Conservation (phyloP, 2,888 invertebrate species). For the Agriopis marginaria region DNA sequence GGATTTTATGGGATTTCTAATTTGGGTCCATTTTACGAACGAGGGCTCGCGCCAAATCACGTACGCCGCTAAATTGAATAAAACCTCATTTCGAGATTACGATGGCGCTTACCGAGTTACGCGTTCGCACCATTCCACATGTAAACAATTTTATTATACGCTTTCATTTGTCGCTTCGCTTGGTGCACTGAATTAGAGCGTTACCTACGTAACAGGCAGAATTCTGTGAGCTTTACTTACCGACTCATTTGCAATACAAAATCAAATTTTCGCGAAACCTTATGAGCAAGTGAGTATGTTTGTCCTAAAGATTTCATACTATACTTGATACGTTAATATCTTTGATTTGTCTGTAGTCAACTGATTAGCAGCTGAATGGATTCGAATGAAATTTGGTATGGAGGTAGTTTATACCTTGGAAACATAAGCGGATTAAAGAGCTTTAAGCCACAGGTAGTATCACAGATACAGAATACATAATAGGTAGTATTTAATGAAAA, state of each 20-base stretch:
- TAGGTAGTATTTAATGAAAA: no score
- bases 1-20: conserved; percentile 54
- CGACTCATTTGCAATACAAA: not conserved
- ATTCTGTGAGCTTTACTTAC: not conserved
- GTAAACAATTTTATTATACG: conserved; percentile 69
- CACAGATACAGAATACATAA: no score
- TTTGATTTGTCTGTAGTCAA: not conserved
- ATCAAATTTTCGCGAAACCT: not conserved
- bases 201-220: not conserved
- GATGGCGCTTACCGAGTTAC: conserved; percentile 66
- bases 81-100: conserved; percentile 71
- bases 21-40: conserved; percentile 58
- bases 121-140: conserved; percentile 55
- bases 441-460: no score
- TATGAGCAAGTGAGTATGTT: no score
- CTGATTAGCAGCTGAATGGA: not conserved
- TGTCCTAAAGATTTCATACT: no score
- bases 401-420: not conserved
- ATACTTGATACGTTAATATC: no score
- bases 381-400: not conserved
- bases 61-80: conserved; percentile 74
- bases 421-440: no score
- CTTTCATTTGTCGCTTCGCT: conserved; percentile 46
- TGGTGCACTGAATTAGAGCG: conserved; percentile 40
- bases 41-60: conserved; percentile 70